Base-by-base conservation (phyloP, 2,797 vertebrate species). In the Crocidura indochinensis region DNA sequence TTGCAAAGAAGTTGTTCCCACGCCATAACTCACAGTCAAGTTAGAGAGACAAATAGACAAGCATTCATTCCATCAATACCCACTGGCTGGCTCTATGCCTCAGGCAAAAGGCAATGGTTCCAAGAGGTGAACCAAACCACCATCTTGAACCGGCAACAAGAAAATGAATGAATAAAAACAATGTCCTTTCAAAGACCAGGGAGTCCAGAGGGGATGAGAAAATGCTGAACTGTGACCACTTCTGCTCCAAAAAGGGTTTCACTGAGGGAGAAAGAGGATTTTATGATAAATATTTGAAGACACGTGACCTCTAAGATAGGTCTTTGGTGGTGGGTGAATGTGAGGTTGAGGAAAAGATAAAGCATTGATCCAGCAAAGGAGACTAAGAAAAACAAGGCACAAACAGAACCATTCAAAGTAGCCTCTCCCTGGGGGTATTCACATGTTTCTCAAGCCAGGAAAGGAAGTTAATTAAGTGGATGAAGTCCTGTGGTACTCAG, bases 31-130 rank as follows among this genome's bases (percentile, higher is more conserved):
- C 10, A 44, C 24, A 60, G 44, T 2, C 0, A 15, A 76, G 44
- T 65, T 8, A 64, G 29, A 9, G 53, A 68, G 82, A 72, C 29
- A 22, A 62, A 82, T 19, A 47, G 1, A 47, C 51, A 75, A 67
- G 60, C 60, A 47, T 44, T 71, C 94, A 84, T 65, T 84, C 81
- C 89, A 51, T 79, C 82, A 27, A 93, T 72, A 46, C 51, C 27
- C 62, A 46, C 73, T 51, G 79, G 53, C 83, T 47, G n/a, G 19
- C 17, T 77, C 65, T 74, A 4, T 9, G 17, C 8, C 19, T 51
- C 53, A 24, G 31, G 53, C 44, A 56, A 22, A 2, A 20, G 71
- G 65, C 38, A n/a, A 0, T 6, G 49, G 17, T 17, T 51, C 60
- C 2, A 49, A 31, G 22, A 5, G 7, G 51, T 29, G 26, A 68